Evolutionary conservation across 2,888 invertebrate genomes (phyloP).

Genomic region (Chesias legatella): DNA sequence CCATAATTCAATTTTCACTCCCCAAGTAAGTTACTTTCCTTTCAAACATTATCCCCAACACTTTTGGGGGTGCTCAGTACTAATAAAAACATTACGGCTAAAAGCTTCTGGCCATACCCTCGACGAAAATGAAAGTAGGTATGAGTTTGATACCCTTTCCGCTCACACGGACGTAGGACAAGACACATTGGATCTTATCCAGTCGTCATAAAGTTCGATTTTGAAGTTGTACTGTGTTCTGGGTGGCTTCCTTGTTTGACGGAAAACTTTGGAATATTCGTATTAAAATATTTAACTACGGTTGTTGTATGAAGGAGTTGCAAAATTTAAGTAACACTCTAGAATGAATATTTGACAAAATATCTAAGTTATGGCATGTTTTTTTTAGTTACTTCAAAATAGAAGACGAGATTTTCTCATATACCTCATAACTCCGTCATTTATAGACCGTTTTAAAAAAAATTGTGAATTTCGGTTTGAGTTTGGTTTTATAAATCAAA

Average conservation of each 20-base stretch:
- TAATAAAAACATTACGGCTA: conserved; percentile 32
- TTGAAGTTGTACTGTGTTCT: no score
- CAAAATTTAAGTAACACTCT: no score
- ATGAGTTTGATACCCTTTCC: not conserved
- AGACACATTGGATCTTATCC: conserved; percentile 3
- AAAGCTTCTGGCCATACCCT: conserved; percentile 27
- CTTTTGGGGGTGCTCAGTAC: conserved; percentile 16
- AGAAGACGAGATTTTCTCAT: no score
- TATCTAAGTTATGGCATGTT: no score
- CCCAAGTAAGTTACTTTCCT: conserved; percentile 7
- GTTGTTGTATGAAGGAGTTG: conserved; percentile 5
- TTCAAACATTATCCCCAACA: conserved; percentile 21
- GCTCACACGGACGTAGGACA: no score
- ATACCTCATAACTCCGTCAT: no score
- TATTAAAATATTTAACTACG: conserved; percentile 24
- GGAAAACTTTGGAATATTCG: conserved; percentile 13
- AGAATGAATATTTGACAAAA: no score
- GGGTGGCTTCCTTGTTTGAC: conserved; percentile 1
- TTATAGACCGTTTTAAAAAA: no score
- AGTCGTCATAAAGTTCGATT: not conserved
- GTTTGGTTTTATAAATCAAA: no score
- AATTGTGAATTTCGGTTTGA: no score
- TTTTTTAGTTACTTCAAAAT: no score
- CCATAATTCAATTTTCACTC: conserved; percentile 22
- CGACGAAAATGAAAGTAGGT: conserved; percentile 9